Conservation (phyloP, 2,797 vertebrate species). For the Acestrorhynchus altus region DNA sequence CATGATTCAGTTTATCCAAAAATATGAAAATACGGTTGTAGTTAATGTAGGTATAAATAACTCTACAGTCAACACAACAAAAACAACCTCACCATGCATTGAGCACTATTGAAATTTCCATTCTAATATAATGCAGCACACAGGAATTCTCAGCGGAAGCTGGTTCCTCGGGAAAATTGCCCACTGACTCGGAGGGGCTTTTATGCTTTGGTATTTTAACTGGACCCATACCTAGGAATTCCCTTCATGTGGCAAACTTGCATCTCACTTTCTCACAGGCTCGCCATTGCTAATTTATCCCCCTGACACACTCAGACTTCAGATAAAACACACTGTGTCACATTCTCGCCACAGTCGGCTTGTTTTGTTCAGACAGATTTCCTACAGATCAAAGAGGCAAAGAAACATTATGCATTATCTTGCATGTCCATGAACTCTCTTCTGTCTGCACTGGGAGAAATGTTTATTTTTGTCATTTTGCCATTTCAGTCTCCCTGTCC, state of each 20-base stretch:
- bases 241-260: slow-evolving; percentile 48
- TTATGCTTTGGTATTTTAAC: slow-evolving; percentile 40
- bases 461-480: background rate
- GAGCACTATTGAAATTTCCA: background rate
- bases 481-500: background rate
- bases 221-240: slow-evolving; percentile 33
- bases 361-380: slow-evolving; percentile 30
- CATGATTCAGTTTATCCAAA: no score
- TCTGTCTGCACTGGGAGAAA: background rate
- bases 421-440: slow-evolving; percentile 4
- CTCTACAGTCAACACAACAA: background rate
- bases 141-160: slow-evolving; percentile 42
- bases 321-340: slow-evolving; percentile 23
- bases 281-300: slow-evolving; percentile 10
- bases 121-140: slow-evolving; percentile 13
- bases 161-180: background rate
- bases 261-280: slow-evolving; percentile 30
- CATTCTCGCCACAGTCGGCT: slow-evolving; percentile 31
- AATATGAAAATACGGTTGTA: no score
- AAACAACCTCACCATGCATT: background rate
- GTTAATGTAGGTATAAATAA: no score
- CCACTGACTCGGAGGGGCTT: slow-evolving; percentile 21
- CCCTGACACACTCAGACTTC: slow-evolving; percentile 23
- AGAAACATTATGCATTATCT: slow-evolving; percentile 15
- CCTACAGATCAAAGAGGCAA: slow-evolving; percentile 32